Evolutionary conservation across 2,113 vertebrate species (phyloP).

Genomic region (Pontoporia blainvillei): DNA sequence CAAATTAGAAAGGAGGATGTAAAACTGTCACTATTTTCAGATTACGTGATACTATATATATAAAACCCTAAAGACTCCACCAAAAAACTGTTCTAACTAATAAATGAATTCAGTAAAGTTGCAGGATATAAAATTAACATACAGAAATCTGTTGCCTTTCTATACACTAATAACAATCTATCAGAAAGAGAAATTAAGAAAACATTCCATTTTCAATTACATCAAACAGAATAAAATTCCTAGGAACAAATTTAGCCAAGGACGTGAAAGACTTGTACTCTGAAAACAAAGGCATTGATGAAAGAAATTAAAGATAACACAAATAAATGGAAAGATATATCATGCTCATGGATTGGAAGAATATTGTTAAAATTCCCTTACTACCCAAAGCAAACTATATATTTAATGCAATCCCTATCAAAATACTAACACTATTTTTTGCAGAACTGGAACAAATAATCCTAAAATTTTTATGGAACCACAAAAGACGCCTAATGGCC

Average conservation of each 20-base stretch:
- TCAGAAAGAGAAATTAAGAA: not conserved
- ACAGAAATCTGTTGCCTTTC: not conserved
- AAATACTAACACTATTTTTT: not conserved
- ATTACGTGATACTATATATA: not conserved
- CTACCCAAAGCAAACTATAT: not conserved
- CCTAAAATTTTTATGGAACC: not conserved
- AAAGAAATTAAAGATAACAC: not conserved
- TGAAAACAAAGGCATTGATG: not conserved
- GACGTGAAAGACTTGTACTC: not conserved
- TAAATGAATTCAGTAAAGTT: not conserved
- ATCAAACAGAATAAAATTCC: not conserved
- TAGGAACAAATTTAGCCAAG: not conserved
- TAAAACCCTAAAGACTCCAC: not conserved
- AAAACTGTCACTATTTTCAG: not conserved
- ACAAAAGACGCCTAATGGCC: not conserved
- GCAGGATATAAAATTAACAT: not conserved
- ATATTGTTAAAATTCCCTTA: not conserved
- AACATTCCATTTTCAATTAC: not conserved
- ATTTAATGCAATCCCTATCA: not conserved
- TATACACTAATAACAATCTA: not conserved
- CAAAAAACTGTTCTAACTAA: not conserved
- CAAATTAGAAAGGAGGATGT: not conserved
- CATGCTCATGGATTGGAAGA: not conserved
- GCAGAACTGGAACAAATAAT: not conserved
- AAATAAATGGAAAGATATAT: not conserved